Evolutionary conservation across 1,140 invertebrate genomes (phyloP).

Genomic region (Psix sp.): DNA sequence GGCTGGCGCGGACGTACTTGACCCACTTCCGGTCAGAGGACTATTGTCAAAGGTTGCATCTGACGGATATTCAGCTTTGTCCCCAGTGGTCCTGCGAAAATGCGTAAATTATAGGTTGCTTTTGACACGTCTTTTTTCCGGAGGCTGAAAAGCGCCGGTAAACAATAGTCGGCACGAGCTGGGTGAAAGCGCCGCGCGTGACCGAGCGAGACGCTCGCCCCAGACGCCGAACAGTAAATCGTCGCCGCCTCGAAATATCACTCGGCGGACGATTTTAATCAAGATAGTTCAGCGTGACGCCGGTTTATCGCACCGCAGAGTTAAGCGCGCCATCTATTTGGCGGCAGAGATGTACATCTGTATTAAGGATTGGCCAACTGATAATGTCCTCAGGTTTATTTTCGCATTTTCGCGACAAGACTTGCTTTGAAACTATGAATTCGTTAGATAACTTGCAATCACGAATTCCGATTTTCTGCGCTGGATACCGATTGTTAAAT

Average conservation of each 20-base stretch:
- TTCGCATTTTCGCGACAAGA: conserved; percentile 41
- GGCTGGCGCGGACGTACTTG: conserved; percentile 22
- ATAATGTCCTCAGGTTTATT: conserved; percentile 39
- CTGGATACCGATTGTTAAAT: conserved; percentile 24
- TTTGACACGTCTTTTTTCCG: neutral
- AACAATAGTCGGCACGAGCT: conserved; percentile 1
- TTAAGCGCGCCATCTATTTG: conserved; percentile 37
- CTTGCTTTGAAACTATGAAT: conserved; percentile 17
- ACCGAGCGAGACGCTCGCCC: conserved; percentile 26
- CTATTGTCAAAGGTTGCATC: conserved; percentile 11
- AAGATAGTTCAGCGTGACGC: conserved; percentile 47
- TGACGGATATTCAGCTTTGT: conserved; percentile 20
- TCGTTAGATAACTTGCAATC: neutral
- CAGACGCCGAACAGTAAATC: conserved; percentile 28
- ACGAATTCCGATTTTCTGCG: conserved; percentile 30
- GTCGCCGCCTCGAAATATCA: conserved; percentile 35
- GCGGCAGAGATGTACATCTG: conserved; percentile 13
- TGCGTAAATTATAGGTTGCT: conserved; percentile 27
- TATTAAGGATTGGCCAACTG: conserved; percentile 39
- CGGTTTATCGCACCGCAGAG: conserved; percentile 36
- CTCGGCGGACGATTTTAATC: conserved; percentile 47
- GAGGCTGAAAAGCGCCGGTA: neutral
- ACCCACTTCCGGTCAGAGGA: conserved; percentile 30
- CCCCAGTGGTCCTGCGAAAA: conserved; percentile 11
- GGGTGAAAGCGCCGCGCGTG: neutral